phyloP scores from a whole-genome alignment of 2,888 invertebrate genomes.

The Nyleta sp. region DNA sequence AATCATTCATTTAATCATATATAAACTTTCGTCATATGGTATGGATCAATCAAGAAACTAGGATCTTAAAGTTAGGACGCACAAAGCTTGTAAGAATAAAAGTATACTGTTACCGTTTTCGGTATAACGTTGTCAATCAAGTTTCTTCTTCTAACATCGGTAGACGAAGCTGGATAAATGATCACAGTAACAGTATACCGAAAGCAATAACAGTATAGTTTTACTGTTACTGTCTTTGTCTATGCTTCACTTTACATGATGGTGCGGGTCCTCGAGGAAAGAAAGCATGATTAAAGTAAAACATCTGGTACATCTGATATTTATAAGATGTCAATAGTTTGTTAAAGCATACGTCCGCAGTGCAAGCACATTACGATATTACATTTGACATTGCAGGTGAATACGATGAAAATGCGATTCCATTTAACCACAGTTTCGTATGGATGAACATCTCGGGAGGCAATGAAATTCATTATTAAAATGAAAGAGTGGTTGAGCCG shows the following conservation, averaged over 20 bases:
- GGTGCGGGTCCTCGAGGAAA: slow-evolving; percentile 17
- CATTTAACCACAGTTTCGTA: too few species aligned
- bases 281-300: slow-evolving; percentile 46
- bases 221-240: slow-evolving; percentile 51
- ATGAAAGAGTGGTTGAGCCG: too few species aligned
- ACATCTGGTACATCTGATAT: slow-evolving; percentile 46
- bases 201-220: slow-evolving; percentile 46
- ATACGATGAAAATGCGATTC: too few species aligned
- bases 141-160: slow-evolving; percentile 17
- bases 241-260: slow-evolving; percentile 45
- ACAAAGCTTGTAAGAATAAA: slow-evolving; percentile 29
- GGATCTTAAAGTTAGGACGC: slow-evolving; percentile 7
- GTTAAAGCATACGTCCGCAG: slow-evolving; percentile 43
- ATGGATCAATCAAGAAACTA: slow-evolving; percentile 20
- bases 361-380: too few species aligned
- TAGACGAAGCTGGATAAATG: slow-evolving; percentile 29
- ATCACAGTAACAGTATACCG: slow-evolving; percentile 42
- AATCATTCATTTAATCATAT: background rate
- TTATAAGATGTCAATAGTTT: slow-evolving; percentile 48
- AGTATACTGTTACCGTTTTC: slow-evolving; percentile 24
- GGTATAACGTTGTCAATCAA: slow-evolving; percentile 32
- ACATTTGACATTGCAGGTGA: too few species aligned
- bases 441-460: too few species aligned
- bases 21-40: slow-evolving; percentile 6
- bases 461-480: too few species aligned